Percentiles rank a stretch among this genome's conserved stretches.
Conservation (phyloP, 92 coral and sea anemone genomes). For the Micromussa lordhowensis region DNA sequence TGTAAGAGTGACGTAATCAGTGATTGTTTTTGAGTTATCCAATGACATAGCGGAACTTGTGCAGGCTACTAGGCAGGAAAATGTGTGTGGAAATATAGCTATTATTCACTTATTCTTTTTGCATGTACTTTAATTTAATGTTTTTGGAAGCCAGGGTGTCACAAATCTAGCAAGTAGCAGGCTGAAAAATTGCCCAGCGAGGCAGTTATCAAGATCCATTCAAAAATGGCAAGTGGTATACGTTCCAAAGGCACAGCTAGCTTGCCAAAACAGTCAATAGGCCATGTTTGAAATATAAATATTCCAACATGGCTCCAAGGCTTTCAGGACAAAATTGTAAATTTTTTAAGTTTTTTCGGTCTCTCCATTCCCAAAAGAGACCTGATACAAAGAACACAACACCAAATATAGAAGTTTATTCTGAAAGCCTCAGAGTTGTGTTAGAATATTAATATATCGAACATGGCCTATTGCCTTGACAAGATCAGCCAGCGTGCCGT, state of each 20-base stretch:
- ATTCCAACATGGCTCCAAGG: no score
- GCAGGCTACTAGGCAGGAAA: neutral
- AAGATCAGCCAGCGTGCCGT: conserved; percentile 14
- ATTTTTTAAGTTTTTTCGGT: no score
- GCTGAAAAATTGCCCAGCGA: conserved; percentile 20
- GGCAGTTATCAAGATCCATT: neutral
- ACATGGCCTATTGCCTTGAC: conserved; percentile 7
- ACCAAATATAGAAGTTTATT: no score
- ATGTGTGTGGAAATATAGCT: conserved; percentile 2
- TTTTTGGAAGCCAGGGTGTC: conserved; percentile 28
- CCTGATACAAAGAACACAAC: no score
- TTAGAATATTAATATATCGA: no score
- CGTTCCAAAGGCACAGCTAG: neutral
- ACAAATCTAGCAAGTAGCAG: conserved; percentile 32
- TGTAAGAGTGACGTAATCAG: conserved; percentile 30
- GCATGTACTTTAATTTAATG: conserved; percentile 10
- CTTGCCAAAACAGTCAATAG: neutral
- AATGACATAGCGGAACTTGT: no score
- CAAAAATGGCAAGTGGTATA: neutral
- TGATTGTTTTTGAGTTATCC: conserved; percentile 22
- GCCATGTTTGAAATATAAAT: no score
- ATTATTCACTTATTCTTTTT: conserved; percentile 13
- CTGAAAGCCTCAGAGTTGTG: no score
- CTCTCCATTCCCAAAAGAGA: no score
- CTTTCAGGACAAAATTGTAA: no score